Percentiles rank a stretch among this genome's conserved stretches.
Conservation (phyloP, 2,797 vertebrate species). For the Salarias fasciatus region DNA sequence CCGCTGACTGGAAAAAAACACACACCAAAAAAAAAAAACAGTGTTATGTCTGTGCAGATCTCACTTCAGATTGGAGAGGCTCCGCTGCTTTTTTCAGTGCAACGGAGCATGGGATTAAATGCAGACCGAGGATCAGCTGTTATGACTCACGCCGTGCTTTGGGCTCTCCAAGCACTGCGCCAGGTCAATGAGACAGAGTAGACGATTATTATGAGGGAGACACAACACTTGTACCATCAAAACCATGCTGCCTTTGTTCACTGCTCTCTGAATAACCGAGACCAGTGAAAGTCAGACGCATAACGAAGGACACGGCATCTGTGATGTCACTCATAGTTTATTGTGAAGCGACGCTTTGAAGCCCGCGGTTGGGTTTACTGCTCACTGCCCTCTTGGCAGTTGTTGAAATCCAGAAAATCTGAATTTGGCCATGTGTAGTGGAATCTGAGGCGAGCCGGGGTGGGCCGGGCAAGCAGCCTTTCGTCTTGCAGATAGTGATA, state of each 20-base stretch:
- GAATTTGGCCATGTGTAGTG: slow-evolving; percentile 33
- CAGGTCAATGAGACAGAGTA: slow-evolving; percentile 60
- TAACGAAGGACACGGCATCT: slow-evolving; percentile 18
- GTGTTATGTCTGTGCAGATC: slow-evolving; percentile 48
- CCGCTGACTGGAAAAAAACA: slow-evolving; percentile 10
- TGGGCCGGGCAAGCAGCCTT: slow-evolving; percentile 24
- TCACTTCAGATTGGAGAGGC: slow-evolving; percentile 46
- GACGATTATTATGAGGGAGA: slow-evolving; percentile 53
- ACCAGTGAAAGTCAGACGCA: slow-evolving; percentile 6
- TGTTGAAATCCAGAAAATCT: slow-evolving; percentile 36
- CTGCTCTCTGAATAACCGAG: slow-evolving; percentile 18
- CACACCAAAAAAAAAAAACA: too few species aligned
- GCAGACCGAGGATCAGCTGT: slow-evolving; percentile 65
- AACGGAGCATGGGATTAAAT: slow-evolving; percentile 66
- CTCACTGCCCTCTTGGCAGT: slow-evolving; percentile 35
- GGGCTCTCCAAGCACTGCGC: slow-evolving; percentile 45
- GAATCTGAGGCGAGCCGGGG: slow-evolving; percentile 18
- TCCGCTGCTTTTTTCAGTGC: slow-evolving; percentile 54
- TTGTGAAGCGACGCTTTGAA: slow-evolving; percentile 43
- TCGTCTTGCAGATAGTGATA: slow-evolving; percentile 21
- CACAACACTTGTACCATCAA: slow-evolving; percentile 10
- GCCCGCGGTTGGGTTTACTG: slow-evolving; percentile 14
- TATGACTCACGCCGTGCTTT: slow-evolving; percentile 53
- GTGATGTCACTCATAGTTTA: slow-evolving; percentile 29
- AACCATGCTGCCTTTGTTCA: slow-evolving; percentile 11